Base-by-base conservation (phyloP, 2,888 invertebrate genomes). In the Habrosyne pyritoides region DNA sequence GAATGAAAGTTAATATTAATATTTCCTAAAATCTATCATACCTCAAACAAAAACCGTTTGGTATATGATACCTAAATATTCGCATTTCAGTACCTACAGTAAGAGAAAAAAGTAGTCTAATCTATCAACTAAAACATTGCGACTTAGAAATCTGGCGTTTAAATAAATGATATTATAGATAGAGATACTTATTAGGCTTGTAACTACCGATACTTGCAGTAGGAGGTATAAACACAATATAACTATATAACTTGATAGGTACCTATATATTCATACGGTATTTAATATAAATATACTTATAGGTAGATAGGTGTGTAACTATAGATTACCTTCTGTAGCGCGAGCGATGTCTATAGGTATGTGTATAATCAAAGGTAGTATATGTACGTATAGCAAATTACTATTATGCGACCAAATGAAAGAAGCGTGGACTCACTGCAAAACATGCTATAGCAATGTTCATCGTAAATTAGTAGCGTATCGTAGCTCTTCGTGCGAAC, bases 401-500 rank as follows among this genome's bases (percentile, higher is more conserved):
- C 69, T 90, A 87, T 88, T 71, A 87, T 59, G 81, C 91, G 80
- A 74, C 89, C 72, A 81, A 61, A 77, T 69, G 69, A 75, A 81
- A 85, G 77, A 74, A 65, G 56, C 67, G 67, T 66, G 67, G 64
- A 68, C 64, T 66, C 66, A 64, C 61, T 67, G 70, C 69, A 69
- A 71, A 68, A 64, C 57, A 56, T 75, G 65, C 66, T 66, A 62
- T 64, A 61, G 61, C 54, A 66, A 72, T 64, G 76, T 73, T 66
- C 86, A 76, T 80, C 79, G 80, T 75, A 63, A 80, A 78, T 84
- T 78, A 73, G 81, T 72, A 69, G 73, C 64, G 71, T 86, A 81
- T 79, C 67, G 75, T 74, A 83, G 82, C 83, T 85, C 86, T 87
- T 85, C 88, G 88, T 91, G 91, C 80, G 86, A 85, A 85, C 84